A percentile compares a stretch with the other conserved stretches of the same genome.
Conservation (phyloP, 2,113 vertebrate species). For the Serranochromis macrocephalus region DNA sequence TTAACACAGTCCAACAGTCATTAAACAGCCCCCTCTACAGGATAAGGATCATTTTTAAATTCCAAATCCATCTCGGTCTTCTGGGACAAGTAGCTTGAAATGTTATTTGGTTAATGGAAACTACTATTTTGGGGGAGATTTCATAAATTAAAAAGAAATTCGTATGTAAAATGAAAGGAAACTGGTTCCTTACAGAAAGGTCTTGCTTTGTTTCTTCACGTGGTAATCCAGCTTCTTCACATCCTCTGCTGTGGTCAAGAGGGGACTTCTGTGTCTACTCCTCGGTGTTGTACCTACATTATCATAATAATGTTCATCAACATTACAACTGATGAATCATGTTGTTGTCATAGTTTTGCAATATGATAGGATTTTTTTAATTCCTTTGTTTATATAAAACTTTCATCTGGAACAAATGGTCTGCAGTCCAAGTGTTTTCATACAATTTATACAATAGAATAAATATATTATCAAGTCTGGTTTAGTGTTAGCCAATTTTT, state of each 20-base stretch:
- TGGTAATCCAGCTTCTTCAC: neutral
- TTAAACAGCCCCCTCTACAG: neutral
- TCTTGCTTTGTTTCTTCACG: neutral
- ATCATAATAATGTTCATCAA: neutral
- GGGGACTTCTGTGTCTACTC: neutral
- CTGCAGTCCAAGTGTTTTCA: neutral
- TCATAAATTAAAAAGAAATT: neutral
- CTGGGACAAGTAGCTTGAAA: neutral
- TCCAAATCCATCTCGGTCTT: neutral
- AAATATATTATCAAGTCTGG: neutral
- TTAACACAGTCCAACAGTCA: neutral
- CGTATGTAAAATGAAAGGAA: neutral
- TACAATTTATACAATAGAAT: neutral
- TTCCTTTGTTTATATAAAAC: neutral
- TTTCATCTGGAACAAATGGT: neutral
- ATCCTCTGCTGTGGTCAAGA: neutral
- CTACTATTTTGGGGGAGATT: neutral
- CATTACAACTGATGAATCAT: neutral
- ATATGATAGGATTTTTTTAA: neutral
- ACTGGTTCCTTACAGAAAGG: neutral
- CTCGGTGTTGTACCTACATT: neutral
- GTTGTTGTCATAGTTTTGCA: neutral
- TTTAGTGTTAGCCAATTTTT: neutral
- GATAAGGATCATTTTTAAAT: neutral
- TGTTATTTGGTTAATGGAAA: neutral